A percentile compares a stretch with the other conserved stretches of the same genome.
These are phyloP conservation scores for Ploceus nigricollis DNA, from an alignment of 2,113 vertebrate species.

Conservation along the genomic window DNA sequence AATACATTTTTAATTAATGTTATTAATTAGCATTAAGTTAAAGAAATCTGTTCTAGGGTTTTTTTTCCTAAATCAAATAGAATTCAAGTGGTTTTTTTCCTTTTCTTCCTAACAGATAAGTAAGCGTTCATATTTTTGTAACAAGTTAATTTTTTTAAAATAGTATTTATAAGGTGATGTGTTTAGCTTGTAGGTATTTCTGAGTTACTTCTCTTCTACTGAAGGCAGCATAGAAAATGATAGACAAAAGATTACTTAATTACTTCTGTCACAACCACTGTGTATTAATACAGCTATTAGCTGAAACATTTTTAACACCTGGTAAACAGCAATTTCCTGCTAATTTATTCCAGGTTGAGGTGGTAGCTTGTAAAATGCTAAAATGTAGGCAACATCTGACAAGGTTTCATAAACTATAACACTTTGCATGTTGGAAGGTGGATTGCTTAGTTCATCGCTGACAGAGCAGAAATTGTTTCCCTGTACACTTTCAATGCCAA, in stretches of 20 bases:
- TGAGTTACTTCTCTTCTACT: background rate
- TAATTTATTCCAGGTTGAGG: background rate
- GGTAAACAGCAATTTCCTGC: background rate
- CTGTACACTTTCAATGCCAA: background rate
- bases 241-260: background rate
- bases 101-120: background rate
- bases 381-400: background rate
- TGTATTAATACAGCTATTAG: background rate
- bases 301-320: background rate
- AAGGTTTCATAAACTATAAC: background rate
- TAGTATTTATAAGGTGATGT: background rate
- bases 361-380: background rate
- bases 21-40: background rate
- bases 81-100: background rate
- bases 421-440: accelerated
- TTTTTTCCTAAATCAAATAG: background rate
- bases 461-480: background rate
- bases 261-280: background rate
- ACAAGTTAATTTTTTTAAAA: background rate
- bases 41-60: background rate
- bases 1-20: background rate
- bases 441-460: background rate
- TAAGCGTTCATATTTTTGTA: background rate
- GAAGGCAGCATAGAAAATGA: background rate
- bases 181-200: background rate